Percentiles rank a stretch among this genome's conserved stretches.
Evolutionary conservation across 2,113 vertebrate genomes (phyloP).

Genomic region (Odontophorus gujanensis): DNA sequence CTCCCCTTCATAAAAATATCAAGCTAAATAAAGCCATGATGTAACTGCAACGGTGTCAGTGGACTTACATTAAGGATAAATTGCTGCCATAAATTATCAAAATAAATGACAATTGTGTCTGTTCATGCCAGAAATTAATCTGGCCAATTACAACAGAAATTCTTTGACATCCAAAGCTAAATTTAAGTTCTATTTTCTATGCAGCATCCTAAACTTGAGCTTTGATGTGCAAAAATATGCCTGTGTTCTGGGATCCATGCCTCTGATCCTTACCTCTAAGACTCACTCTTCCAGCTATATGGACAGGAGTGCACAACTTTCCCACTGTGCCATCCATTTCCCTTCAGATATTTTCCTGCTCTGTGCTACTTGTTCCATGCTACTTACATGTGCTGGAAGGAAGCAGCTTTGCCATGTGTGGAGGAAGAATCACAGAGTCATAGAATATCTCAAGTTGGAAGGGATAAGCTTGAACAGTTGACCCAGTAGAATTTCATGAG

Average conservation of each 20-base stretch:
- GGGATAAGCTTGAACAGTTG: too few species aligned
- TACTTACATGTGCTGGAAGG: background rate
- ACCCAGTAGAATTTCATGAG: too few species aligned
- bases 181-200: background rate
- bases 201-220: background rate
- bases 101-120: background rate
- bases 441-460: too few species aligned
- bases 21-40: background rate
- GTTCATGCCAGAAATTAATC: background rate
- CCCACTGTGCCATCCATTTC: rapidly evolving
- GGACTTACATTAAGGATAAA: background rate
- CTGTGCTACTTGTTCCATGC: too few species aligned
- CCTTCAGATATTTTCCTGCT: background rate
- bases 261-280: background rate
- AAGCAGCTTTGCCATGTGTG: background rate
- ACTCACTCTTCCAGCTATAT: rapidly evolving
- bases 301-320: background rate
- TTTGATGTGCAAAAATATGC: background rate
- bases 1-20: background rate
- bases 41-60: background rate
- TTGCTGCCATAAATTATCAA: slow-evolving; percentile 6
- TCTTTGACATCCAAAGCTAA: background rate
- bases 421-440: too few species aligned
- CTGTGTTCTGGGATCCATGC: background rate
- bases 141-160: background rate